Base-by-base conservation (phyloP, 2,113 vertebrate species). In the Erythrolamprus reginae region DNA sequence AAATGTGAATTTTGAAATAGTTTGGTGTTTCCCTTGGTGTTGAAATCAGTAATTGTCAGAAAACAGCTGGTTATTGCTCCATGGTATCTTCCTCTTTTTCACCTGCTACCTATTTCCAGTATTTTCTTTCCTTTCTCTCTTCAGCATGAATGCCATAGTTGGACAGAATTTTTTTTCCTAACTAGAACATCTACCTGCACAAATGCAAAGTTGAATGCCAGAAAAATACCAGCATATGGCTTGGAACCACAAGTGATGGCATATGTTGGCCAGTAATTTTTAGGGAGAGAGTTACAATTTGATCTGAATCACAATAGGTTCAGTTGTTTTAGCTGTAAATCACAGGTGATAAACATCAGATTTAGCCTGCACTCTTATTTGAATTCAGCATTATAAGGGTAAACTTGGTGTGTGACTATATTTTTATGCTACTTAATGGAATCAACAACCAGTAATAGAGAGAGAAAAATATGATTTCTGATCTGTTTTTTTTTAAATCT, bases 181-280 rank as follows among this genome's bases (percentile, higher is more conserved):
- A 50, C 23, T 91, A 55, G 89, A 93, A 94, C 89, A 84, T 8
- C 10, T 82, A 92, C 92, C 88, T 92, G 89, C 93, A 93, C 82
- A 83, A 85, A 17, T 56, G 86, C 61, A 45, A 42, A 61, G 86
- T 53, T 13, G 91, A 87, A 85, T 92, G 90, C 89, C 92, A 89
- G 82, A 51, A 90, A 84, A 89, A 93, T 89, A 61, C 2, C 28
- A 90, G 88, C 88, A 92, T 93, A 92, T 93, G 92, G 90, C 95
- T 42, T 93, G 82, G 90, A 93, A 91, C 92, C n/a, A 26, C 42
- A 93, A 89, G 26, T 84, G 52, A 92, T 83, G 21, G 51, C 83
- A 89, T 90, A 77, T 23, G 85, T 93, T 90, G 89, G 84, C 92
- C 92, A 90, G 89, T 55, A 92, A 85, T 0, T 4, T 77, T 90